Base-by-base conservation (phyloP, 2,888 invertebrate species). In the Willowsia nigromaculata region DNA sequence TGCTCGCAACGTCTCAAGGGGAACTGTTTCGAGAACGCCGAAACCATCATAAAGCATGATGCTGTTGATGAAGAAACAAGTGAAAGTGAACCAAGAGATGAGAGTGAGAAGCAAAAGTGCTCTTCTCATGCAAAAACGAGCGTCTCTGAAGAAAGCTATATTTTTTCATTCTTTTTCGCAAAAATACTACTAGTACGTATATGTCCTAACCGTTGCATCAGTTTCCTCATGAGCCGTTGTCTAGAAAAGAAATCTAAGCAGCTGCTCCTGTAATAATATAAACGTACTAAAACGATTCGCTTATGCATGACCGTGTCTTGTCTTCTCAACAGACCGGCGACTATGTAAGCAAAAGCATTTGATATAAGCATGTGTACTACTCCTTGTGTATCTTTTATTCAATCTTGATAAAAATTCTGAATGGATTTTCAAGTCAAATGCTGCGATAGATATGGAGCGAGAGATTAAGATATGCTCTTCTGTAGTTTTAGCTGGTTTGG, bases 1-100 rank as follows among this genome's bases (percentile, higher is more conserved):
- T 11, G 25, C 40, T 56, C 62, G 27, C 83, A 30, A 82, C 62
- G 83, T 84, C 83, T 84, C 83, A 71, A 37, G 83, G 83, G 83
- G 71, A 84, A 84, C 83, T 84, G 83, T 22, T 25, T 15, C 47
- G 47, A 15, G 27, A 40, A 47, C 47, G 0, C 47, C 9, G 15
- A 82, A 30, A 40, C n/a, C 27, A 65, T 33, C 30, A 15, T 40
- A 18, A 25, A 30, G 15, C 65, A 62, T 30, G 30, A 11, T 82
- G 37, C 62, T 43, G 22, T 3, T 62, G 40, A 62, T 43, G 43
- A 62, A 25, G 27, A 27, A 62, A 62, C 27, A 53, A 83, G 27
- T 56, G 81, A 53, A 33, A 53, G 78, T 78, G 50, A 22, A 27
- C 27, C 13, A 30, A 3, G n/a, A 15, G 15, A 6, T 11, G 18